These are phyloP conservation scores for Lindbergichthys nudifrons DNA, from an alignment of 2,797 vertebrate genomes.

Conservation along the genomic window DNA sequence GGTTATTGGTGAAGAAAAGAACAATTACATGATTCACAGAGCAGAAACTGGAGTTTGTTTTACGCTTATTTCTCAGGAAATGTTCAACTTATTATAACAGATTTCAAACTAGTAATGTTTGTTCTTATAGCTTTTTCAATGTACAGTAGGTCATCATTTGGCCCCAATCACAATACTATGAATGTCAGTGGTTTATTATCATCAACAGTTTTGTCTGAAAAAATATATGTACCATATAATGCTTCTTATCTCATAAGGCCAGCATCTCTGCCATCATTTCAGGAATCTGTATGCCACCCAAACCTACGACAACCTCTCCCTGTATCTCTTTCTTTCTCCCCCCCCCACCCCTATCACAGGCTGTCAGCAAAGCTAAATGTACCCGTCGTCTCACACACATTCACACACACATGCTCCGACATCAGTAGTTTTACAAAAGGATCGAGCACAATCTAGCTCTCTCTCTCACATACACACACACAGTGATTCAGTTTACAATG, in stretches of 20 bases:
- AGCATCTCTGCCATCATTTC: constrained; percentile 32
- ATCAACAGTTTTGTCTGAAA: constrained; percentile 1
- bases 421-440: constrained; percentile 45
- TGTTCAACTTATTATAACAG: constrained; percentile 13
- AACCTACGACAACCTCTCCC: constrained; percentile 38
- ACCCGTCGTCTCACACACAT: constrained; percentile 63
- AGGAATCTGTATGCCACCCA: constrained; percentile 49
- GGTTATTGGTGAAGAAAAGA: constrained; percentile 11
- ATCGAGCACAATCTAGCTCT: constrained; percentile 41
- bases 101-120: not conserved
- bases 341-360: constrained; percentile 38
- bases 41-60: constrained; percentile 14
- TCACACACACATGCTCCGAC: constrained; percentile 26
- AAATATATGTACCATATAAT: constrained; percentile 1
- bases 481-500: constrained; percentile 43
- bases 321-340: constrained; percentile 32
- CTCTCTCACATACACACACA: constrained; percentile 5
- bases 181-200: not conserved
- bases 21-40: constrained; percentile 31
- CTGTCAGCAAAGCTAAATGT: constrained; percentile 79
- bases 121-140: not conserved
- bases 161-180: not conserved
- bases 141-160: not conserved
- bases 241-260: constrained; percentile 7
- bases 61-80: not conserved